Conservation (phyloP, 1,140 invertebrate genomes). For the Lamellibrachia luymesi region DNA sequence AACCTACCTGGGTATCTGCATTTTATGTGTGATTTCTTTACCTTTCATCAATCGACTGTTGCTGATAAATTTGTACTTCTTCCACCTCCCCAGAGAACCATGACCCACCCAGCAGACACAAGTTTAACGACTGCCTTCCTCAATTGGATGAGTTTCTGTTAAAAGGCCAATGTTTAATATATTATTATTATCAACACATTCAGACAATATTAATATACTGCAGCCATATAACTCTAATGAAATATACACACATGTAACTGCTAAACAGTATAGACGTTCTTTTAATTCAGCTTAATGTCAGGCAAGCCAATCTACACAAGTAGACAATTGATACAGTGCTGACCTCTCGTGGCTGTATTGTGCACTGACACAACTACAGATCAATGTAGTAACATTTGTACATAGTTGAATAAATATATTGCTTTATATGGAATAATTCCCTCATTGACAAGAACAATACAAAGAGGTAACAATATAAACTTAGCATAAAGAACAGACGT, state of each 20-base stretch:
- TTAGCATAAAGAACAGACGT: background rate
- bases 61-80: background rate
- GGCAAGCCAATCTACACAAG: background rate
- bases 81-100: too few species aligned
- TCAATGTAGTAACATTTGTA: background rate
- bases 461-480: background rate
- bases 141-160: background rate
- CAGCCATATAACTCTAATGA: background rate
- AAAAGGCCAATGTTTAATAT: background rate
- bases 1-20: background rate
- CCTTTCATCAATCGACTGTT: background rate
- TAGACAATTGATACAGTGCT: background rate
- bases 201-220: background rate
- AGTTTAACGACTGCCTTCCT: background rate
- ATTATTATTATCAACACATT: background rate
- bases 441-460: background rate
- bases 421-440: background rate
- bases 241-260: background rate
- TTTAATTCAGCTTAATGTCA: background rate
- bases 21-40: background rate
- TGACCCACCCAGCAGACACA: background rate
- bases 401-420: background rate
- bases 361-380: background rate
- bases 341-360: background rate
- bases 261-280: background rate